Base-by-base conservation (phyloP, 2,888 invertebrate species). In the Leucophora obtusa region DNA sequence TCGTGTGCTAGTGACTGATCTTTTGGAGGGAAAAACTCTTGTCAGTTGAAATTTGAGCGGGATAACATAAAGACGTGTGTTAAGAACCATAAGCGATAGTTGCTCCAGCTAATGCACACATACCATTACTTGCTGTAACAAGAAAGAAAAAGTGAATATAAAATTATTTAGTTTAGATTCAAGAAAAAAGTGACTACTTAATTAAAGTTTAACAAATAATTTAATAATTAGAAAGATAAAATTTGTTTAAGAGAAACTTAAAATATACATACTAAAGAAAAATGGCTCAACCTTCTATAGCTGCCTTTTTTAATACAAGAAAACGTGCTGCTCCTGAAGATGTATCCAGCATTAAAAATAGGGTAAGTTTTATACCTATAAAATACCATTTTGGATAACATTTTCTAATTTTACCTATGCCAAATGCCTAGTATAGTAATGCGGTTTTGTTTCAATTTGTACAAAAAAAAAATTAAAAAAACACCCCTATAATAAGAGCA, bases 201-300 rank as follows among this genome's bases (percentile, higher is more conserved):
- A 65, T 18, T 17, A n/a, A 15, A 28, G 17, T 18, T 54, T 10
- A 17, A 21, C 11, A 73, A 62, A 43, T 33, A 24, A 10, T 10
- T 35, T 1, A 10, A 70, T 60, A n/a, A 50, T 53, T 47, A 14
- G 51, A 9, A 2, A 65, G 51, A 51, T 10, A 63, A 15, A 50
- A 38, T 1, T 72, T n/a, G 21, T 58, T 58, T 43, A 51, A 21
- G n/a, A 15, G 4, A 24, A 14, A 10, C 0, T n/a, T n/a, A 47
- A 15, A 47, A 17, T 69, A 68, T 66, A n/a, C n/a, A n/a, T 43
- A 65, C 75, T 78, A 76, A 63, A 69, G 35, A 38, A 86, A 70
- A 86, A 95, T 96, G 95, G 93, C 95, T 83, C 96, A 96, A 90
- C 94, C 94, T 85, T 94, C 94, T 65, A 93, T 96, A 76, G 93